A percentile compares a stretch with the other conserved stretches of the same genome.
These are phyloP conservation scores for Aquatica leii DNA, from an alignment of 2,888 invertebrate species.

Conservation along the genomic window DNA sequence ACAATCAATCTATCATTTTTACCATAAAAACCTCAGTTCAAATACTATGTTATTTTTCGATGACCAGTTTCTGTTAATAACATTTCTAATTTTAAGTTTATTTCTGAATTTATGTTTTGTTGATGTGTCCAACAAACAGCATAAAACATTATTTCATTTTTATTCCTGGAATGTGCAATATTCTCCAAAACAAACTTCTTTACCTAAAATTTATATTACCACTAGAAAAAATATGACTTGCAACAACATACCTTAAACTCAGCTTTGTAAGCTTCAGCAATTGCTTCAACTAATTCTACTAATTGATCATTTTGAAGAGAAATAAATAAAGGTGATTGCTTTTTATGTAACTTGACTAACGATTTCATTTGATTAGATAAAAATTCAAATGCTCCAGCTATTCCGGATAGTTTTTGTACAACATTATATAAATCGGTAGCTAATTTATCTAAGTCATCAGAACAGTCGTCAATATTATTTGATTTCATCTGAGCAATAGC, in stretches of 20 bases:
- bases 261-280: slow-evolving; percentile 55
- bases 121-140: slow-evolving; percentile 62
- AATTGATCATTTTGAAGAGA: slow-evolving; percentile 51
- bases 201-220: slow-evolving; percentile 44
- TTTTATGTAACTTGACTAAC: slow-evolving; percentile 52
- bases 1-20: too few species aligned
- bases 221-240: slow-evolving; percentile 8
- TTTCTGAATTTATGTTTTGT: slow-evolving; percentile 54
- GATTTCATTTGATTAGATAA: slow-evolving; percentile 52
- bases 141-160: slow-evolving; percentile 60
- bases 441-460: slow-evolving; percentile 44
- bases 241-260: slow-evolving; percentile 59
- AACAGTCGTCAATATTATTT: slow-evolving; percentile 44
- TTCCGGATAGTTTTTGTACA: slow-evolving; percentile 46
- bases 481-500: slow-evolving; percentile 55
- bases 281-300: slow-evolving; percentile 44
- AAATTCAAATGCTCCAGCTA: slow-evolving; percentile 47
- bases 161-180: slow-evolving; percentile 58
- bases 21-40: too few species aligned
- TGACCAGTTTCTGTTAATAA: slow-evolving; percentile 59
- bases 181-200: slow-evolving; percentile 58
- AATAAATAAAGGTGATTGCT: slow-evolving; percentile 53
- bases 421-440: slow-evolving; percentile 46
- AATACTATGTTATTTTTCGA: slow-evolving; percentile 45
- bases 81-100: slow-evolving; percentile 53